Base-by-base conservation (phyloP, 2,888 invertebrate species). In the Neoscelio sp. region DNA sequence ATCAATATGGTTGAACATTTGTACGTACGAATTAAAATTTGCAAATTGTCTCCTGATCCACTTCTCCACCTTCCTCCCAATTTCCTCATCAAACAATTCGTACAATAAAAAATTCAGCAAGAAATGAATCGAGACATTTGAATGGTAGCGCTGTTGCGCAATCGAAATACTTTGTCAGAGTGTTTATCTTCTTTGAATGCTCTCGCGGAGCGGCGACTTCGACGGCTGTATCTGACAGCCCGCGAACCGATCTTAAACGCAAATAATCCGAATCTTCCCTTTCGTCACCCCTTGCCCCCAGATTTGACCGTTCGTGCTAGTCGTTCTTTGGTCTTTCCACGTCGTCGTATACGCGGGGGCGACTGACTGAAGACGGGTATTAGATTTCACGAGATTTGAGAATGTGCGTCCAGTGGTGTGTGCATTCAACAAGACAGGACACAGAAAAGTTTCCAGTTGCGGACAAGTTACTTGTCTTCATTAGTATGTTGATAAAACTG, bases 311-410 rank as follows among this genome's bases (percentile, higher is more conserved):
- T 18, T 38, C 48, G 40, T 62, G 56, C 70, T 70, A 70, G 62
- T 64, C 60, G 64, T 78, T 75, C 73, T 82, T 67, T 56, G 8
- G 15, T 58, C 52, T 65, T 30, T 50, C 50, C 56, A 15, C 54
- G 26, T 7, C 8, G 30, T 13, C 18, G 44, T 67, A 35, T 60
- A 30, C 56, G 48, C 48, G 52, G 40, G 26, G 50, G 52, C 44
- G 74, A 52, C 60, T 35, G 50, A 50, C 65, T 67, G n/a, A 20
- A 26, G 75, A 52, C 26, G 67, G 44, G 80, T 86, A 87, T 87
- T 86, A 78, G 80, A 83, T 87, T 87, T 86, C 86, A 84, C 84
- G 82, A 80, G 82, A 83, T 78, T 81, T 74, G 70, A 81, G 78
- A 82, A 81, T 82, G 81, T 71, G 78, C 82, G 82, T 68, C 67